phyloP scores from a whole-genome alignment of 2,888 invertebrate species.

The Agapetus fuscipes region DNA sequence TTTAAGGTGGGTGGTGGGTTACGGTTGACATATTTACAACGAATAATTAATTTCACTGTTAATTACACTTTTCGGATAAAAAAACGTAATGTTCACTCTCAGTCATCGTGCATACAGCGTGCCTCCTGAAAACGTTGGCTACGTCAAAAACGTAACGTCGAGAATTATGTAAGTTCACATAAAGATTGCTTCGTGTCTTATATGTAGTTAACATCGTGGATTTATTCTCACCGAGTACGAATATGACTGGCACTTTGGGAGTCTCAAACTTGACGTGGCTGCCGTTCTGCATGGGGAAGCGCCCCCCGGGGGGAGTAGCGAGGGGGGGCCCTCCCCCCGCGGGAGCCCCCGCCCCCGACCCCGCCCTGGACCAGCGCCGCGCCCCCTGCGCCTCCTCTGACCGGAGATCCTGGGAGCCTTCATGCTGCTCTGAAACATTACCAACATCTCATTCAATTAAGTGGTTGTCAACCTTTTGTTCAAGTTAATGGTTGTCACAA shows the following conservation, averaged over 20 bases:
- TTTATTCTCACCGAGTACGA: constrained; percentile 60
- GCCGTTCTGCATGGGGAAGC: constrained; percentile 69
- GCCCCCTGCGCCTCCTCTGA: constrained; percentile 30
- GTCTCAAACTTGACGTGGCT: constrained; percentile 77
- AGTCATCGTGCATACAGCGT: too few species aligned
- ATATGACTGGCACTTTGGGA: constrained; percentile 81
- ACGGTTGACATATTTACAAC: too few species aligned
- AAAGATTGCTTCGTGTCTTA: background rate
- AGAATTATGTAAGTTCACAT: background rate
- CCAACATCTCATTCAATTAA: too few species aligned
- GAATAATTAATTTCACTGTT: too few species aligned
- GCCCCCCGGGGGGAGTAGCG: constrained; percentile 57
- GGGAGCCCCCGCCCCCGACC: constrained; percentile 41
- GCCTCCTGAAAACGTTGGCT: too few species aligned
- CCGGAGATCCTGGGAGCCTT: constrained; percentile 54
- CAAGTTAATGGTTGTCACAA: too few species aligned
- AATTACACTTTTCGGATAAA: too few species aligned
- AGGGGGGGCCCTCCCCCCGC: constrained; percentile 40
- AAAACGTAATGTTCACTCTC: too few species aligned
- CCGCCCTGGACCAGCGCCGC: constrained; percentile 19
- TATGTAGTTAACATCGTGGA: background rate
- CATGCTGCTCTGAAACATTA: constrained; percentile 57
- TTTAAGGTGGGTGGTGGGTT: too few species aligned
- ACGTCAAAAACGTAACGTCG: too few species aligned
- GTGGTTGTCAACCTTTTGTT: too few species aligned